phyloP scores from a whole-genome alignment of 2,113 vertebrate species.

The Terrapene triunguis region DNA sequence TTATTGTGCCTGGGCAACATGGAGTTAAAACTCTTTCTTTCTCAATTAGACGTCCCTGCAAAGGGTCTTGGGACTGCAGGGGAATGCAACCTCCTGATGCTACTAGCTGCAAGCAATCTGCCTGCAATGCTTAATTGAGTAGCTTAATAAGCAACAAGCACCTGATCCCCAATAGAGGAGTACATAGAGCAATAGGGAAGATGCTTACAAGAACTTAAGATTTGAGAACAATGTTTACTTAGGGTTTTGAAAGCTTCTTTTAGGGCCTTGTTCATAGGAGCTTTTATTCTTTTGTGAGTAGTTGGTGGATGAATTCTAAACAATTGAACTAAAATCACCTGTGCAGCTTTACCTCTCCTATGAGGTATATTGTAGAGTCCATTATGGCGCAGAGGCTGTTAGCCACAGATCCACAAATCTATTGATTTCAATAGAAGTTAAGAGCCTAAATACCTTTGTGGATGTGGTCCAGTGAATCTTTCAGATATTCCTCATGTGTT shows the following conservation, averaged over 20 bases:
- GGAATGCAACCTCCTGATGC: neutral
- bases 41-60: neutral
- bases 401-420: too few species aligned
- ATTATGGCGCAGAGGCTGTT: neutral
- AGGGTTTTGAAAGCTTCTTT: neutral
- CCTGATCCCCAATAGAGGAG: neutral
- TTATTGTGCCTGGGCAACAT: neutral
- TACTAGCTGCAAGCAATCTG: neutral
- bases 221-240: neutral
- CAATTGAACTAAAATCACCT: neutral
- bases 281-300: neutral
- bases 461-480: neutral
- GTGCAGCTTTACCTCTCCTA: neutral
- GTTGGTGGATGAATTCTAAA: neutral
- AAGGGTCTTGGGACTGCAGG: neutral
- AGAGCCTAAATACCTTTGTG: too few species aligned
- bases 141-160: neutral
- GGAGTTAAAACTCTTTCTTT: neutral
- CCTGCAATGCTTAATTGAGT: neutral
- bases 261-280: neutral
- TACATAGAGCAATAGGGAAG: neutral
- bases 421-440: too few species aligned
- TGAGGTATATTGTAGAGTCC: neutral
- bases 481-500: neutral
- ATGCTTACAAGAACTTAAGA: neutral